Percentiles rank a stretch among this genome's conserved stretches.
Evolutionary conservation across 2,113 vertebrate species (phyloP).

Genomic region (Donacobius atricapilla): DNA sequence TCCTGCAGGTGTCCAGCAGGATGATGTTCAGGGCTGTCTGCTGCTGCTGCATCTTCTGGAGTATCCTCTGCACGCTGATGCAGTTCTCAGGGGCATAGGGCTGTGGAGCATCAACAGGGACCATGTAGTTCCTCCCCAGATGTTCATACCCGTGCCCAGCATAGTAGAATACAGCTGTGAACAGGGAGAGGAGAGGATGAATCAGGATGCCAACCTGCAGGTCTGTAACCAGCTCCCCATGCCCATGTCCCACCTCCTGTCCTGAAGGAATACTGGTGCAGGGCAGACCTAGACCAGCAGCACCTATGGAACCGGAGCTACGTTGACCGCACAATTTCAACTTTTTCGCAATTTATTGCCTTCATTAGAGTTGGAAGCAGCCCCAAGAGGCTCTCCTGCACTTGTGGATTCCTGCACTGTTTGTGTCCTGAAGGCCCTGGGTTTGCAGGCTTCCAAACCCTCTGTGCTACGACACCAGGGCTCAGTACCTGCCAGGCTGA

Average conservation of each 20-base stretch:
- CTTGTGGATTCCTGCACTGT: neutral
- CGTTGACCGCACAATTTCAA: accelerated
- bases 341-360: neutral
- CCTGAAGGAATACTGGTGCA: neutral
- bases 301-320: neutral
- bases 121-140: constrained; percentile 84
- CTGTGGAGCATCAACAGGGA: constrained; percentile 83
- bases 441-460: neutral
- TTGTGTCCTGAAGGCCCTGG: neutral
- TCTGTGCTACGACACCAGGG: neutral
- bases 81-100: constrained; percentile 81
- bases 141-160: constrained; percentile 85
- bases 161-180: constrained; percentile 86
- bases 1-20: constrained; percentile 86
- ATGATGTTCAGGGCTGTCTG: constrained; percentile 79
- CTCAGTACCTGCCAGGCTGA: neutral
- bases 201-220: neutral
- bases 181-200: neutral
- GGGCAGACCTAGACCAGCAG: neutral
- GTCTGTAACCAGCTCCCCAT: neutral
- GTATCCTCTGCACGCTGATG: constrained; percentile 84
- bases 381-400: neutral
- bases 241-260: neutral
- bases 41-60: constrained; percentile 82
- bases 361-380: neutral